These are phyloP conservation scores for Petroica traversi DNA, from an alignment of 2,113 vertebrate species.

Conservation along the genomic window DNA sequence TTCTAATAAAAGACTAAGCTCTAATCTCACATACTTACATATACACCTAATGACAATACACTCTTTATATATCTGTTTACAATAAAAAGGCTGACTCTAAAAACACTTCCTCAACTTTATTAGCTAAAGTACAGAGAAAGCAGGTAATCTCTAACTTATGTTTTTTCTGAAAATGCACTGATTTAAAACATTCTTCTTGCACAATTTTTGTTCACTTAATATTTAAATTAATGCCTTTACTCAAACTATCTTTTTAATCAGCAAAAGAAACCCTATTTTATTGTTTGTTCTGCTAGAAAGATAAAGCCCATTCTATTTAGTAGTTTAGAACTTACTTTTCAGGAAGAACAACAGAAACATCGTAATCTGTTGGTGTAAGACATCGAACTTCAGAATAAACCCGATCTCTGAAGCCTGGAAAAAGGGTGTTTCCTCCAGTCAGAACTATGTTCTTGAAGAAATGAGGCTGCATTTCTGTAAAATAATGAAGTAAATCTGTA, in stretches of 20 bases:
- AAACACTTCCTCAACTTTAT: background rate
- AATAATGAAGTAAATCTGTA: background rate
- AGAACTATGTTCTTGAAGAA: constrained; percentile 97
- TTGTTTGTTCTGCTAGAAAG: background rate
- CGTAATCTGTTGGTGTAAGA: constrained; percentile 89
- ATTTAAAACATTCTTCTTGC: background rate
- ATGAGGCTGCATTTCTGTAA: constrained; percentile 96
- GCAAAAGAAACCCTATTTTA: background rate
- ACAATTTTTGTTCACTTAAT: background rate
- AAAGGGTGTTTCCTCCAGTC: constrained; percentile 91
- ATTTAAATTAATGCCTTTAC: background rate
- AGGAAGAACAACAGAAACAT: constrained; percentile 87
- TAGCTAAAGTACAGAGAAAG: background rate
- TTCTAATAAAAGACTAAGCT: background rate
- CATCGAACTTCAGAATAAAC: constrained; percentile 92
- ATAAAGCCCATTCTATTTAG: background rate
- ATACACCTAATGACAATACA: background rate
- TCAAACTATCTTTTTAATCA: background rate
- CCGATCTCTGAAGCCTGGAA: constrained; percentile 91
- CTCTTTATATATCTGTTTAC: background rate
- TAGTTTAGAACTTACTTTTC: constrained; percentile 82
- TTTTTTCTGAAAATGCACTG: background rate
- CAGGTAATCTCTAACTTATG: background rate
- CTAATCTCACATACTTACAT: background rate
- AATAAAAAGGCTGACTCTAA: background rate